Conservation (phyloP, 2,888 invertebrate genomes). For the Argynnis bischoffii region DNA sequence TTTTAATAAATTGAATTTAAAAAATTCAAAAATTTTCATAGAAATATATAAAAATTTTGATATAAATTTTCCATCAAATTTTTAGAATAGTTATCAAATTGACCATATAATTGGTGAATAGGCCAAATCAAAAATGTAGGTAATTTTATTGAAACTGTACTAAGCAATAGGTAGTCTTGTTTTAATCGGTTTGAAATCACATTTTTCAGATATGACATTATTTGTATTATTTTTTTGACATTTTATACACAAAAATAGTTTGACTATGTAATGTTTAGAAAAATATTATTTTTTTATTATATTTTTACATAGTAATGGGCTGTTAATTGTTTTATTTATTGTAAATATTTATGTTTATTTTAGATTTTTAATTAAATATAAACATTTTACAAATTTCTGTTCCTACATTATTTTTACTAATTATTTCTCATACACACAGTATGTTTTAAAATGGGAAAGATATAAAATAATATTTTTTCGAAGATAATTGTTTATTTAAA, state of each 20-base stretch:
- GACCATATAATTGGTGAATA: slow-evolving; percentile 1
- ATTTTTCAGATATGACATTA: slow-evolving; percentile 34
- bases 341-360: too few species aligned
- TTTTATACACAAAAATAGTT: slow-evolving; percentile 5
- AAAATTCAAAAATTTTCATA: background rate
- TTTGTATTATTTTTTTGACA: slow-evolving; percentile 18
- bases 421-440: too few species aligned
- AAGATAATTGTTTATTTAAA: too few species aligned
- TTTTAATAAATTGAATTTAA: background rate
- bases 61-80: slow-evolving; percentile 7
- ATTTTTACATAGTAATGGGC: background rate
- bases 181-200: slow-evolving; percentile 50
- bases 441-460: too few species aligned
- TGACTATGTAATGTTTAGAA: background rate
- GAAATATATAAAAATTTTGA: too few species aligned
- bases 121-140: background rate
- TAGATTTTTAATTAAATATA: too few species aligned
- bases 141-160: background rate
- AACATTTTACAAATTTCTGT: too few species aligned
- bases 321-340: background rate
- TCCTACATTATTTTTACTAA: too few species aligned
- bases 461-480: too few species aligned
- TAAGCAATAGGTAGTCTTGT: slow-evolving; percentile 5
- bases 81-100: slow-evolving; percentile 1
- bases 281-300: background rate